Base-by-base conservation (phyloP, 2,888 invertebrate genomes). In the Acanthopleura granulata region DNA sequence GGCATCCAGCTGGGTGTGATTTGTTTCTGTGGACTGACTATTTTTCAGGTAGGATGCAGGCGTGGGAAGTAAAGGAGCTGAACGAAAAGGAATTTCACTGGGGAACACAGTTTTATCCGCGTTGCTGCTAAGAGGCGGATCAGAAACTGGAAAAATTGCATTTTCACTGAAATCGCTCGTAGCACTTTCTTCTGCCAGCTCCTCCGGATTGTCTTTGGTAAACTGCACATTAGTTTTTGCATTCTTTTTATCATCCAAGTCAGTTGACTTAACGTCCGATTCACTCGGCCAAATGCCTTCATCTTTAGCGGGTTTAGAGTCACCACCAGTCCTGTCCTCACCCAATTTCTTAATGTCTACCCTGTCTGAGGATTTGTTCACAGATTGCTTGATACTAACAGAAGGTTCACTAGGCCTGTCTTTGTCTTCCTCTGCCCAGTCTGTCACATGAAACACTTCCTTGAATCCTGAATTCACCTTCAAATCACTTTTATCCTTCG, bases 61-160 rank as follows among this genome's bases (percentile, higher is more conserved):
- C 1, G 22, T 27, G 4, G 22, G 27, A 27, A 27, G 66, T 27
- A 66, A 27, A 22, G 66, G 66, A 16, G 18, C 71, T 50, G 76
- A 72, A n/a, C 76, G 73, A 30, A 49, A 66, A 75, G 81, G 57
- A 76, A 77, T 57, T 74, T 69, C 70, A 77, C 77, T 66, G 76
- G 77, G 18, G 74, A 75, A 72, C 75, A 73, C 70, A 72, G 50
- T 51, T 77, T 77, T 74, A 78, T 72, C 25, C 77, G 74, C 0
- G 78, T 25, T 62, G 74, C n/a, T 18, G 22, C 49, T 57, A 6
- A 51, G 29, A 15, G 49, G 70, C 16, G 50, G n/a, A 14, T 22
- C 16, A 18, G 29, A 11, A n/a, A 25, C 12, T 40, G 30, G 50
- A 74, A 25, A 27, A 50, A 40, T 50, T 50, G 27, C 50, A 49